A percentile compares a stretch with the other conserved stretches of the same genome.
These are phyloP conservation scores for human (Homo sapiens) DNA, from an alignment of 2,113 vertebrate species.

Conservation along the genomic window GRCh38 chr7:27838001-27838500, in stretches of 20 bases:
- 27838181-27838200: not conserved
- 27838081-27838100: not conserved
- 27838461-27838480: not conserved
- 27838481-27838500: not conserved
- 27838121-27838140: not conserved
- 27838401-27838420: not conserved
- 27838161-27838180: not conserved
- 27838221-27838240: not conserved
- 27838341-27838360: not conserved
- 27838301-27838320: not conserved
- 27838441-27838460: not conserved
- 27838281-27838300: not conserved
- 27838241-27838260: not conserved
- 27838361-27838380: not conserved
- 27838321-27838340: accelerated
- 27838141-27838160: too few species aligned
- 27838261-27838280: not conserved
- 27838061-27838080: not conserved
- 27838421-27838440: not conserved
- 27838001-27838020: not conserved
- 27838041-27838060: not conserved
- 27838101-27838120: not conserved
- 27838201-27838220: not conserved
- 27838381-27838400: too few species aligned
- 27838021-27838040: not conserved